Conservation (phyloP, 1,140 invertebrate genomes). For the Drosophila parabipectinata region DNA sequence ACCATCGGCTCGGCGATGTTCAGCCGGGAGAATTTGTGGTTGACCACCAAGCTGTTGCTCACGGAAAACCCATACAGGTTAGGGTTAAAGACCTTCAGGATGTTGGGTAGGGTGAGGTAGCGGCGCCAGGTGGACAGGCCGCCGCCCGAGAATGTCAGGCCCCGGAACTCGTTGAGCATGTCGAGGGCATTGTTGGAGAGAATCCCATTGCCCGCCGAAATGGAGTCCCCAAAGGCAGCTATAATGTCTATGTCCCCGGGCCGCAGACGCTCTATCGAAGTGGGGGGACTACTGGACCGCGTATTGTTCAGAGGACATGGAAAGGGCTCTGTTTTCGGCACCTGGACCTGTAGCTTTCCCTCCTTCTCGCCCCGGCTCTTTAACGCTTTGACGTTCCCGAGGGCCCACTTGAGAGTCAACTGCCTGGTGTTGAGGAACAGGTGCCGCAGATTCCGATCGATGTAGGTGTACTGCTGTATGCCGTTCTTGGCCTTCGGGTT, state of each 20-base stretch:
- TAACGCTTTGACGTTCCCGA: conserved; percentile 40
- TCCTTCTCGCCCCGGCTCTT: conserved; percentile 28
- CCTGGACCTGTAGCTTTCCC: conserved; percentile 58
- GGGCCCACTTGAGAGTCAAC: conserved; percentile 29
- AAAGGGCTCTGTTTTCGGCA: conserved; percentile 42
- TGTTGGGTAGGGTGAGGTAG: conserved; percentile 86
- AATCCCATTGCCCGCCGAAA: conserved; percentile 87
- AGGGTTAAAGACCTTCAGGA: conserved; percentile 87
- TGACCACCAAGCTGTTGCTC: conserved; percentile 57
- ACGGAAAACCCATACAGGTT: conserved; percentile 86
- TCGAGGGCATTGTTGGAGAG: conserved; percentile 62
- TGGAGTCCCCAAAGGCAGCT: conserved; percentile 88
- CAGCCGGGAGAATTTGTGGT: conserved; percentile 84
- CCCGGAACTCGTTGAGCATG: conserved; percentile 73
- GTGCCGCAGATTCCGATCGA: conserved; percentile 48
- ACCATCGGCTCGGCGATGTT: conserved; percentile 87
- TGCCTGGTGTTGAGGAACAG: conserved; percentile 40
- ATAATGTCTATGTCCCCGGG: conserved; percentile 89
- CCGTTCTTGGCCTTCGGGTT: conserved; percentile 37
- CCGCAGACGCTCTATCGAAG: conserved; percentile 85
- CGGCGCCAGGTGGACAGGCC: conserved; percentile 86
- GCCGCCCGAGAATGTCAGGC: conserved; percentile 83
- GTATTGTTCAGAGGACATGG: conserved; percentile 62
- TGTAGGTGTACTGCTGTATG: conserved; percentile 49
- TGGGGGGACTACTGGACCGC: conserved; percentile 83